Evolutionary conservation across 2,888 invertebrate genomes (phyloP).

Genomic region (Prosopocoilus inquinatus): DNA sequence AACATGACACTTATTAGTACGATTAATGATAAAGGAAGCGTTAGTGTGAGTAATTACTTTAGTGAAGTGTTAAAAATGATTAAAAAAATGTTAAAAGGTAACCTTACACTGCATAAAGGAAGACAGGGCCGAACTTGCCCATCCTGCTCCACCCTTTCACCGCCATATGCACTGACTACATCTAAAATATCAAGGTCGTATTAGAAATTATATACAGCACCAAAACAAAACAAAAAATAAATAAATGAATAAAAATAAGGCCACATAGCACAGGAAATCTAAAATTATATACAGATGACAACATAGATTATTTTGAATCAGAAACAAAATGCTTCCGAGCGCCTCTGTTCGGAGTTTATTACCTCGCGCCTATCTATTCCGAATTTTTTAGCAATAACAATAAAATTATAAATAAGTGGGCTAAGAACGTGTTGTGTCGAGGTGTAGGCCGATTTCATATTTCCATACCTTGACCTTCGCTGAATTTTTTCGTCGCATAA

Average conservation of each 20-base stretch:
- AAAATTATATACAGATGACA: too few species aligned
- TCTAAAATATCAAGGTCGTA: slow-evolving; percentile 61
- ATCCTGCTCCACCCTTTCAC: slow-evolving; percentile 53
- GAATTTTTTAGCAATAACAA: neutral
- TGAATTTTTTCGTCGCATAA: too few species aligned
- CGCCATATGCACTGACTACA: slow-evolving; percentile 87
- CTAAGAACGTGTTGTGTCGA: neutral
- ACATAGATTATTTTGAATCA: too few species aligned
- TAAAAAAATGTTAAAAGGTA: slow-evolving; percentile 11
- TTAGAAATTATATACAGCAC: neutral
- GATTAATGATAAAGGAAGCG: too few species aligned
- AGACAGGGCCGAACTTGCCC: slow-evolving; percentile 49
- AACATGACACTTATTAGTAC: neutral
- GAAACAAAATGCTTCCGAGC: too few species aligned
- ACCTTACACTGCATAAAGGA: slow-evolving; percentile 49
- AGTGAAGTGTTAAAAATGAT: neutral
- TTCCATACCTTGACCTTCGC: too few species aligned
- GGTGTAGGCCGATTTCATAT: too few species aligned
- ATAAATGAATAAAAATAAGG: too few species aligned
- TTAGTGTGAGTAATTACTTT: too few species aligned
- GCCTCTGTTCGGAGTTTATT: too few species aligned
- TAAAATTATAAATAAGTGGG: neutral
- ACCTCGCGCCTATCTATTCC: too few species aligned
- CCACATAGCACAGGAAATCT: too few species aligned
- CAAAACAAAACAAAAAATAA: neutral